Evolutionary conservation across 2,888 invertebrate genomes (phyloP).

Genomic region (Cephus runcator): DNA sequence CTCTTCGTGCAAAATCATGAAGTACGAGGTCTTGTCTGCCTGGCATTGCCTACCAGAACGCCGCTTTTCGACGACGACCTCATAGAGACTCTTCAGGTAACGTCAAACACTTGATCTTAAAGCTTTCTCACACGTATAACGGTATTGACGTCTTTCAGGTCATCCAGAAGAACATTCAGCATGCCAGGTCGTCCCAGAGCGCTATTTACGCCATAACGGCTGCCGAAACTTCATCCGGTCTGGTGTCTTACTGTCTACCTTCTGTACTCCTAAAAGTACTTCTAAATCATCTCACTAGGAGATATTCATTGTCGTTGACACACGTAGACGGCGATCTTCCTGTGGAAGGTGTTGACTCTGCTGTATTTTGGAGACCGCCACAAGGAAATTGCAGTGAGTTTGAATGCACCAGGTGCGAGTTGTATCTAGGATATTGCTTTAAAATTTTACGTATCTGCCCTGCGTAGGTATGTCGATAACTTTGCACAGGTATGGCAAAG

Average conservation of each 20-base stretch:
- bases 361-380: constrained; percentile 79
- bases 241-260: constrained; percentile 74
- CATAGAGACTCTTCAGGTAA: constrained; percentile 60
- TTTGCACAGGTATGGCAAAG: constrained; percentile 75
- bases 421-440: neutral
- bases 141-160: constrained; percentile 41
- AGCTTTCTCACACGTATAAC: neutral
- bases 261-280: constrained; percentile 69
- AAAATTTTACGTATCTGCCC: neutral
- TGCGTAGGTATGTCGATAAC: constrained; percentile 77
- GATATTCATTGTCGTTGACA: constrained; percentile 76
- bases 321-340: constrained; percentile 70
- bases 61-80: constrained; percentile 60
- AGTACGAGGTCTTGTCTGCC: constrained; percentile 73
- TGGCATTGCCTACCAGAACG: constrained; percentile 70
- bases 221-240: constrained; percentile 69
- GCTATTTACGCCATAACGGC: constrained; percentile 69
- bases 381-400: constrained; percentile 81
- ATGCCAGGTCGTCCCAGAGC: constrained; percentile 67
- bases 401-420: neutral
- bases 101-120: neutral
- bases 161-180: constrained; percentile 63
- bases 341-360: constrained; percentile 73
- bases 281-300: constrained; percentile 74
- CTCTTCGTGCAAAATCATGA: constrained; percentile 67